phyloP scores from a whole-genome alignment of 2,113 vertebrate genomes.

The Onychostoma macrolepis region DNA sequence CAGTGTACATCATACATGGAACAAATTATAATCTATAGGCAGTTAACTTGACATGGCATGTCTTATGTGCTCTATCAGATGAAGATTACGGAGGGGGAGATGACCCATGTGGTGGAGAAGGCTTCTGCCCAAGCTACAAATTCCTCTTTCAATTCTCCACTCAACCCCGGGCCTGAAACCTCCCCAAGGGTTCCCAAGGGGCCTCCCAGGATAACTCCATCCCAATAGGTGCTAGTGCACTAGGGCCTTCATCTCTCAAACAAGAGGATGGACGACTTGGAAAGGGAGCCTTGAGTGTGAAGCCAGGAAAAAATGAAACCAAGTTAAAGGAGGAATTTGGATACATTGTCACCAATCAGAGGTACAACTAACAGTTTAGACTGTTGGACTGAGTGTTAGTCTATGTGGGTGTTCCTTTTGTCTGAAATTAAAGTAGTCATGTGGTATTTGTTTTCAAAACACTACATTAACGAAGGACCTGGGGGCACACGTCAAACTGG shows the following conservation, averaged over 20 bases:
- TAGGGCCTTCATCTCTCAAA: not conserved
- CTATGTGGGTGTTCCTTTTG: constrained; percentile 22
- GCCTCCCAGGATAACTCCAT: constrained; percentile 12
- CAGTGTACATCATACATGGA: not conserved
- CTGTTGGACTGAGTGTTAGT: not conserved
- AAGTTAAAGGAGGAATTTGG: constrained; percentile 78
- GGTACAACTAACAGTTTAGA: constrained; percentile 68
- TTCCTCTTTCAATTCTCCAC: constrained; percentile 18
- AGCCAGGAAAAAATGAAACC: constrained; percentile 27
- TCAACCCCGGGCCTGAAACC: constrained; percentile 2
- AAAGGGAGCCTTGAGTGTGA: constrained; percentile 35
- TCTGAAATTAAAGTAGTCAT: not conserved
- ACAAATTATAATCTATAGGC: not conserved
- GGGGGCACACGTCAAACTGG: not conserved
- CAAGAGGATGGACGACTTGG: constrained; percentile 38
- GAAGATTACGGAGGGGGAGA: constrained; percentile 68
- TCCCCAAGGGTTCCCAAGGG: not conserved
- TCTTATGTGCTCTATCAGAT: constrained; percentile 21
- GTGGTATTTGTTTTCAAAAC: constrained; percentile 6
- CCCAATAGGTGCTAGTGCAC: constrained; percentile 26
- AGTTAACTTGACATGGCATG: not conserved
- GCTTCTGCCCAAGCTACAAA: constrained; percentile 36
- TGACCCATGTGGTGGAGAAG: constrained; percentile 64
- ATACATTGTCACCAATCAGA: constrained; percentile 89
- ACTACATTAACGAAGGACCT: not conserved